Percentiles rank a stretch among this genome's conserved stretches.
These are phyloP conservation scores for Strongylocentrotus purpuratus DNA, from an alignment of 35 echinoderm and acorn worm genomes.

Conservation along the genomic window DNA sequence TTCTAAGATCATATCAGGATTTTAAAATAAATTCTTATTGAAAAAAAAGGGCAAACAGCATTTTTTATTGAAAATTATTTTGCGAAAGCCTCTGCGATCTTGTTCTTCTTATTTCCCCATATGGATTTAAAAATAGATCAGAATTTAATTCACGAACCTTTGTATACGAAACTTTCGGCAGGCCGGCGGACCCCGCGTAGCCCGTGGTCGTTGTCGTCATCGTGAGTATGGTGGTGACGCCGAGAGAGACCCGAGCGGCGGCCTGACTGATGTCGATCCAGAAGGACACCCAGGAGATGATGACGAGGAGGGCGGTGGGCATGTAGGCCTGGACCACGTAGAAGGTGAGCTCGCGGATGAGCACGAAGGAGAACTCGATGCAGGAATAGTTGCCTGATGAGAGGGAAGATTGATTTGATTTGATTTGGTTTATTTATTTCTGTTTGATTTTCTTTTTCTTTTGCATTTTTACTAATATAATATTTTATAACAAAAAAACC, in stretches of 20 bases:
- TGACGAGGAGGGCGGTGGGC: constrained; percentile 75
- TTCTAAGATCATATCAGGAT: too few relatives aligned
- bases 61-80: too few relatives aligned
- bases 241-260: constrained; percentile 80
- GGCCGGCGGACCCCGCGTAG: constrained; percentile 72
- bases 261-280: constrained; percentile 94
- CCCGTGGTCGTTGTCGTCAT: constrained; percentile 90
- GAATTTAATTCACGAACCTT: constrained; percentile 58
- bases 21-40: too few relatives aligned
- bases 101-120: too few relatives aligned
- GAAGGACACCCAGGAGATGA: constrained; percentile 91
- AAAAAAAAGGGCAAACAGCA: too few relatives aligned
- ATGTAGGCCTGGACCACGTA: constrained; percentile 92
- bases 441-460: too few relatives aligned
- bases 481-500: too few relatives aligned
- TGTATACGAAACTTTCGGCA: constrained; percentile 90
- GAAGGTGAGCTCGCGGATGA: constrained; percentile 81
- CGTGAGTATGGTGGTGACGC: constrained; percentile 86
- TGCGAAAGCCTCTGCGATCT: too few relatives aligned
- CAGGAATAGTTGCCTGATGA: constrained; percentile 68
- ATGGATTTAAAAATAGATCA: not conserved
- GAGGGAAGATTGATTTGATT: not conserved
- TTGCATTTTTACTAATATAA: too few relatives aligned
- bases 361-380: constrained; percentile 73
- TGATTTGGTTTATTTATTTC: too few relatives aligned